Conservation (phyloP, 2,797 vertebrate genomes). For the Phalloptychus januarius region DNA sequence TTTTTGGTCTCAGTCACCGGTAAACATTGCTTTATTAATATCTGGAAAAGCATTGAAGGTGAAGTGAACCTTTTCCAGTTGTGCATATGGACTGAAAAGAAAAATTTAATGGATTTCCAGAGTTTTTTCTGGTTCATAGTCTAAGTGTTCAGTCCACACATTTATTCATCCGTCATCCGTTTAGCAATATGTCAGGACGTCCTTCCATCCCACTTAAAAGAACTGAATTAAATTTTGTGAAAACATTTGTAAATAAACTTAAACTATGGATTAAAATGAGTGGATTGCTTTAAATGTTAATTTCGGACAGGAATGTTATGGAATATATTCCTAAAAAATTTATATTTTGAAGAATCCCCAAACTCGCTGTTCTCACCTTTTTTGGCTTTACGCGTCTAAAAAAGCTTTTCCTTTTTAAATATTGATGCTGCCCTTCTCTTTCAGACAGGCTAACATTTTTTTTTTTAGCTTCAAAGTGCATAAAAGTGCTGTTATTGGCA, state of each 20-base stretch:
- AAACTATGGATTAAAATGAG: background rate
- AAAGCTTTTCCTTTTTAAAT: constrained; percentile 66
- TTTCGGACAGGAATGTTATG: background rate
- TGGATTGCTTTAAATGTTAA: background rate
- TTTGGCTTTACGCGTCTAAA: constrained; percentile 50
- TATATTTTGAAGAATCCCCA: constrained; percentile 13
- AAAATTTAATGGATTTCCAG: background rate
- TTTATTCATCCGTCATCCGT: background rate
- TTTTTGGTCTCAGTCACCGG: background rate
- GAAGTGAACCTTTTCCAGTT: background rate
- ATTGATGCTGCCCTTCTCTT: constrained; percentile 71
- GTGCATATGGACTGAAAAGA: background rate
- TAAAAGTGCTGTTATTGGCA: constrained; percentile 63
- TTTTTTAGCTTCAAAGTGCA: constrained; percentile 26
- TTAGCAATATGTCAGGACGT: background rate
- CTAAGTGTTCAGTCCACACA: background rate
- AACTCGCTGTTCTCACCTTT: constrained; percentile 16
- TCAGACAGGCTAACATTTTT: constrained; percentile 36
- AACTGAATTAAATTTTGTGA: background rate
- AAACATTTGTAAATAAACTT: background rate
- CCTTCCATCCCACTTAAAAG: background rate
- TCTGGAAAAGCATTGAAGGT: background rate
- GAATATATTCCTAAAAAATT: background rate
- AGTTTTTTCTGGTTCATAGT: background rate
- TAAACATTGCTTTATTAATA: background rate